Evolutionary conservation across 2,113 vertebrate species (phyloP).

Genomic region (Xenus cinereus): DNA sequence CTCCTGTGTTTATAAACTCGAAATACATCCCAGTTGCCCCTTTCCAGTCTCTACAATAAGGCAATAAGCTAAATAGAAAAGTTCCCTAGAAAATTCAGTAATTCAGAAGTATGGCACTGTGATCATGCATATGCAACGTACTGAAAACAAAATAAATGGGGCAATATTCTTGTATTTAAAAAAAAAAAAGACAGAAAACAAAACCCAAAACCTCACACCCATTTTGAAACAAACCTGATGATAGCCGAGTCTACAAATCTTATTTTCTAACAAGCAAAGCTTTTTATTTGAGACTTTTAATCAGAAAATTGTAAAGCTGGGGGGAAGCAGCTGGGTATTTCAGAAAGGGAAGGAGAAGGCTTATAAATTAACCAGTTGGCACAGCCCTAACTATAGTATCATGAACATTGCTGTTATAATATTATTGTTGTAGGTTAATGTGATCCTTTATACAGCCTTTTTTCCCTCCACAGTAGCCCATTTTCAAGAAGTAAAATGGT

Average conservation of each 20-base stretch:
- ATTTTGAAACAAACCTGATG: background rate
- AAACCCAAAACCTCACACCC: background rate
- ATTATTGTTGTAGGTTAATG: constrained; percentile 67
- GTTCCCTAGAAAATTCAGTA: background rate
- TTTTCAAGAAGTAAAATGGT: constrained; percentile 64
- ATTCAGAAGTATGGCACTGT: background rate
- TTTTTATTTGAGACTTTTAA: background rate
- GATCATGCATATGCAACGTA: background rate
- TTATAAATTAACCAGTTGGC: constrained; percentile 45
- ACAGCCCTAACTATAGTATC: constrained; percentile 42
- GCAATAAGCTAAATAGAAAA: background rate
- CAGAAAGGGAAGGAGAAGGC: constrained; percentile 3
- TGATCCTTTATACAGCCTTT: constrained; percentile 49
- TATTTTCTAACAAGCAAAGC: background rate
- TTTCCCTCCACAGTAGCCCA: constrained; percentile 35
- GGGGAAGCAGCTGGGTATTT: background rate
- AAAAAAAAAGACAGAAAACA: background rate
- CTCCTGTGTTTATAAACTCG: background rate
- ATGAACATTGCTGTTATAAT: constrained; percentile 47
- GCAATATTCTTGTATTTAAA: background rate
- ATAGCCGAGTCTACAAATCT: background rate
- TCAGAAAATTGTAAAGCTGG: background rate
- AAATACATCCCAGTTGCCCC: background rate
- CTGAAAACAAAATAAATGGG: background rate
- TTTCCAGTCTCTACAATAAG: background rate